Base-by-base conservation (phyloP, 1,140 invertebrate species). In the Zaprionus davidi region DNA sequence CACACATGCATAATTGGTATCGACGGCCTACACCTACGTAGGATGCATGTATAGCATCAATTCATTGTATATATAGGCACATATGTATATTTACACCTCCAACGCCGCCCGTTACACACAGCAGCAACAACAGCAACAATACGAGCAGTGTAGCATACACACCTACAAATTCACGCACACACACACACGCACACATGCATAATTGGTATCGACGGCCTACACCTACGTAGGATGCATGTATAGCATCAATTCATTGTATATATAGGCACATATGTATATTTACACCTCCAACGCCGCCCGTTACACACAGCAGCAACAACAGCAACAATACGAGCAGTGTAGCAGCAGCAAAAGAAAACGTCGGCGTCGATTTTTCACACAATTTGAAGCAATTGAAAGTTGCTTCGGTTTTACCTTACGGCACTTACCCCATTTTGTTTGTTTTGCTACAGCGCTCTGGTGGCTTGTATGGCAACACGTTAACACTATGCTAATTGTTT, bases 321-420 rank as follows among this genome's bases (percentile, higher is more conserved):
- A 56, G 38, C 34, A 70, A 58, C 63, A 77, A 9, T n/a, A 69
- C 20, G 15, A 74, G 46, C 20, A 68, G 49, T 34, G 28, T 2
- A 71, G 31, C 41, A 41, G 44, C 58, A 64, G 66, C 75, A 67
- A 76, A 77, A 67, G 65, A 77, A 73, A 51, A 67, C 78, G 75
- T 80, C 84, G 84, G 78, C 84, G 84, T 87, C 84, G 84, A 87
- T 87, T 87, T 87, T 87, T 87, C 84, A 79, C 84, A 80, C 78
- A 83, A 74, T 65, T 66, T 55, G 24, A 34, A 63, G 22, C 41
- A 20, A 77, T 71, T 60, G n/a, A 53, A 53, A 17, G 22, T 57
- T 15, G 34, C 36, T 55, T 46, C 34, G 20, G 20, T 36, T 36
- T 41, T 44, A 28, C 24, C 57, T 57, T 44, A 2, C 53, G 20